A percentile compares a stretch with the other conserved stretches of the same genome.
phyloP scores from a whole-genome alignment of 2,113 vertebrate genomes.

The Mesoclemmys tuberculata region DNA sequence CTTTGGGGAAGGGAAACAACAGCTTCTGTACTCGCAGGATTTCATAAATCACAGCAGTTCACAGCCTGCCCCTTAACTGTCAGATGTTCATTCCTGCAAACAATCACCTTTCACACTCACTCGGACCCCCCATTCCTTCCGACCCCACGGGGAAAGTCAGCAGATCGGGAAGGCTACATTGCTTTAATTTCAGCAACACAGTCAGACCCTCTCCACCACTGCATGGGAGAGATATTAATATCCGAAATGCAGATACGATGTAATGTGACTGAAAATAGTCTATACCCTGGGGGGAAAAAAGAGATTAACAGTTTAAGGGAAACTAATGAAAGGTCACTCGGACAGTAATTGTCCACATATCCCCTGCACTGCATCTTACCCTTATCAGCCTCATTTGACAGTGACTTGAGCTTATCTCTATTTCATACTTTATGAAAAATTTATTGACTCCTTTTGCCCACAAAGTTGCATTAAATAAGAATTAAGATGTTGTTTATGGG shows the following conservation, averaged over 20 bases:
- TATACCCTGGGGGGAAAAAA: constrained; percentile 51
- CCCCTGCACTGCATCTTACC: constrained; percentile 58
- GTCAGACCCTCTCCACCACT: constrained; percentile 21
- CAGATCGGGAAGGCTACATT: background rate
- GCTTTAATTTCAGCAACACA: background rate
- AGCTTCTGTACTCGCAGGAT: constrained; percentile 46
- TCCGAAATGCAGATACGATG: constrained; percentile 56
- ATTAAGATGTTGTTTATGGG: constrained; percentile 71
- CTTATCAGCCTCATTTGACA: constrained; percentile 71
- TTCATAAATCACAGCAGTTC: constrained; percentile 22
- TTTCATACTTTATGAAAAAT: constrained; percentile 79
- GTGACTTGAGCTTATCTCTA: constrained; percentile 72
- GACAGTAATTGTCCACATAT: constrained; percentile 50
- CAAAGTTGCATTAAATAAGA: constrained; percentile 64
- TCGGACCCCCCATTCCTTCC: constrained; percentile 34
- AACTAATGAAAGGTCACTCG: constrained; percentile 73
- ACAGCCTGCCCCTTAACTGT: constrained; percentile 27
- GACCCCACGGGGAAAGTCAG: constrained; percentile 6
- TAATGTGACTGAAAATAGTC: constrained; percentile 68
- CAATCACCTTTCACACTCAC: background rate
- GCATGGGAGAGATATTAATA: constrained; percentile 46
- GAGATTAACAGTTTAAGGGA: constrained; percentile 70
- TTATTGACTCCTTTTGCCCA: constrained; percentile 74
- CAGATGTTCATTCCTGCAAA: background rate
- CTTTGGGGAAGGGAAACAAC: background rate